Evolutionary conservation across 2,797 vertebrate genomes (phyloP), one percentile per base, ranked within the genome.

Genomic region (Notolabrus celidotus): DNA sequence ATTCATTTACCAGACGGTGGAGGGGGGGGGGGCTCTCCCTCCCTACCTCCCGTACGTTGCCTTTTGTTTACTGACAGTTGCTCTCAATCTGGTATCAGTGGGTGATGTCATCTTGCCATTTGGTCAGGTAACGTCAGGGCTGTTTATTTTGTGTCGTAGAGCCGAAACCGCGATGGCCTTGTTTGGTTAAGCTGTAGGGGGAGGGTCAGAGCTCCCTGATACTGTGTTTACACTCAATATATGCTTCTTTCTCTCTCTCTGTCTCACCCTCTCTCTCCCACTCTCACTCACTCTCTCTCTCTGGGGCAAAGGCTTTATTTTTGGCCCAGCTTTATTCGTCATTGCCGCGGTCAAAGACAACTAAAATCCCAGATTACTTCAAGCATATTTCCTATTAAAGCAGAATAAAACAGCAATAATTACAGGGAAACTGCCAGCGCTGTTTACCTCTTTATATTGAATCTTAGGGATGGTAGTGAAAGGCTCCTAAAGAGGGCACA

Each of bases 91-190:
- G 68, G 86, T 94, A 84, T 93, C 92, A 66, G 88, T 3, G n/a
- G 64, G 59, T 94, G 93, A 94, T 90, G 90, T 94, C 94, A 95
- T 88, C 77, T 9, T 50, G 0, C 74, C 83, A 50, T 74, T 87
- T 75, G 84, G 80, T 53, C 90, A 83, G 83, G 87, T 89, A 85
- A 84, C 79, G 74, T 90, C 86, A 89, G 60, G 19, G 36, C 41
- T 90, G 89, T 92, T 90, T 92, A 74, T 87, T 91, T 81, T 84
- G 81, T 72, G 82, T 89, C 36, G 61, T 63, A 59, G 59, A 47
- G 63, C 87, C 75, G 88, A 92, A 93, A 93, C 92, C 50, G 5
- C 68, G 70, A 70, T 68, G 86, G 80, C 82, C 87, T 84, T 90
- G 89, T 93, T 92, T 86, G 78, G 79, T 84, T 87, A 88, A 89